Percentiles rank a stretch among this genome's conserved stretches.
Evolutionary conservation across 2,797 vertebrate species (phyloP).

Genomic region (Amazonetta brasiliensis): DNA sequence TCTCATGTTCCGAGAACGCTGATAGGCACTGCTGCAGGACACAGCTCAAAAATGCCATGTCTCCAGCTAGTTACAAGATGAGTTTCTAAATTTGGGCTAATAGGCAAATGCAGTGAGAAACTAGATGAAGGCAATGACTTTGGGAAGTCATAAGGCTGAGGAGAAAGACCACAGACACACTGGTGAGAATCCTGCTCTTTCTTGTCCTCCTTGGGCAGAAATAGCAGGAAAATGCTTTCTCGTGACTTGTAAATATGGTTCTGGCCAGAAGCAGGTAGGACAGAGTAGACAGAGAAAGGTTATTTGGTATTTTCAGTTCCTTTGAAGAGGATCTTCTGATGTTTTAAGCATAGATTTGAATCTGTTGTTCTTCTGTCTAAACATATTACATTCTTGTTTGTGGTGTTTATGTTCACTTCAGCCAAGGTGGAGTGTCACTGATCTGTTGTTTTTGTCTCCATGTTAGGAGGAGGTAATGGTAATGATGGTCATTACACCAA

Average conservation of each 20-base stretch:
- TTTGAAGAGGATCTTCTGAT: neutral
- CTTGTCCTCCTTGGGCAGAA: neutral
- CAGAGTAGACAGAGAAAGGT: neutral
- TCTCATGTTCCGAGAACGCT: too few species aligned
- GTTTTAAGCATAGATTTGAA: neutral
- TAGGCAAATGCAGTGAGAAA: neutral
- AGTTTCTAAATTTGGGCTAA: neutral
- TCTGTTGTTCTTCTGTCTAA: neutral
- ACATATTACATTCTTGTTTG: neutral
- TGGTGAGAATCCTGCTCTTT: neutral
- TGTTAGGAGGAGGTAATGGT: constrained; percentile 18
- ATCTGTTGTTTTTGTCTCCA: neutral
- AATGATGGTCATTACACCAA: neutral
- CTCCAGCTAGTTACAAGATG: neutral
- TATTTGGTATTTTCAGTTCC: neutral
- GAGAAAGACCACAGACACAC: fast-evolving
- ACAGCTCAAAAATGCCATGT: neutral
- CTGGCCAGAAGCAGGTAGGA: neutral
- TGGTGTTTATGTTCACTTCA: neutral
- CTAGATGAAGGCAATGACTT: neutral
- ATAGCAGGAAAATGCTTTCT: neutral
- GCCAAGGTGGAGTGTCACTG: neutral
- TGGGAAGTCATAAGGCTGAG: neutral
- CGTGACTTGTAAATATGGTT: neutral
- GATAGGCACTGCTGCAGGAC: neutral